A percentile compares a stretch with the other conserved stretches of the same genome.
These are phyloP conservation scores for Stenchaetothrips biformis DNA, from an alignment of 2,888 invertebrate genomes.

Conservation along the genomic window DNA sequence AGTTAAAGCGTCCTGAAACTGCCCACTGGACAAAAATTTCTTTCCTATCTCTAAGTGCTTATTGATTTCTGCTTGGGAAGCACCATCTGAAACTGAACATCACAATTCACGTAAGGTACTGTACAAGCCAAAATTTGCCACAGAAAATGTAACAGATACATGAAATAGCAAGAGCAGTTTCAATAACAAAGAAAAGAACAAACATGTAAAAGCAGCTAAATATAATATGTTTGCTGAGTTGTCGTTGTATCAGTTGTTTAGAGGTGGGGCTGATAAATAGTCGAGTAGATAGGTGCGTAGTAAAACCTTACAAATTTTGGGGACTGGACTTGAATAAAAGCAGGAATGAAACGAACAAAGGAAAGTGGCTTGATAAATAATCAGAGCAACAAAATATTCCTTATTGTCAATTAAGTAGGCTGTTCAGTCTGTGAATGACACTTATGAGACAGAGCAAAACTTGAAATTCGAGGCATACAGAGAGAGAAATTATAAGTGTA, in stretches of 20 bases:
- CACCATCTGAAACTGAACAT: slow-evolving; percentile 60
- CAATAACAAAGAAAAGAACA: neutral
- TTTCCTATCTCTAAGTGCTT: slow-evolving; percentile 92
- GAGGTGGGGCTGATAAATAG: too few relatives aligned
- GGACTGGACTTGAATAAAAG: too few relatives aligned
- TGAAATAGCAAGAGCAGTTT: too few relatives aligned
- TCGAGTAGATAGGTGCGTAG: too few relatives aligned
- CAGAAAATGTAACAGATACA: too few relatives aligned
- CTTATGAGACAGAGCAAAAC: neutral
- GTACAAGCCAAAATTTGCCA: neutral
- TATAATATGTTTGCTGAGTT: too few relatives aligned
- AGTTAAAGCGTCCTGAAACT: slow-evolving; percentile 90
- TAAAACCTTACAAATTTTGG: neutral
- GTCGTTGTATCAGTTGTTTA: too few relatives aligned
- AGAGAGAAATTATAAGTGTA: neutral
- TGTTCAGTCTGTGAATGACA: neutral
- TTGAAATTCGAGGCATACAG: neutral
- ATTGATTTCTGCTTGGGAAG: slow-evolving; percentile 73
- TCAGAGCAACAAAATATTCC: neutral
- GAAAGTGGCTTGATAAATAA: too few relatives aligned
- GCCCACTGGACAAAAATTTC: slow-evolving; percentile 85
- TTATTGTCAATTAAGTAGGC: too few relatives aligned
- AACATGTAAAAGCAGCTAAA: too few relatives aligned
- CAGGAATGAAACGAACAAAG: too few relatives aligned
- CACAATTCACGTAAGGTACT: slow-evolving; percentile 28